Percentiles rank a stretch among this genome's conserved stretches.
Conservation (phyloP, 2,113 vertebrate genomes). For the Bubo blakistoni region DNA sequence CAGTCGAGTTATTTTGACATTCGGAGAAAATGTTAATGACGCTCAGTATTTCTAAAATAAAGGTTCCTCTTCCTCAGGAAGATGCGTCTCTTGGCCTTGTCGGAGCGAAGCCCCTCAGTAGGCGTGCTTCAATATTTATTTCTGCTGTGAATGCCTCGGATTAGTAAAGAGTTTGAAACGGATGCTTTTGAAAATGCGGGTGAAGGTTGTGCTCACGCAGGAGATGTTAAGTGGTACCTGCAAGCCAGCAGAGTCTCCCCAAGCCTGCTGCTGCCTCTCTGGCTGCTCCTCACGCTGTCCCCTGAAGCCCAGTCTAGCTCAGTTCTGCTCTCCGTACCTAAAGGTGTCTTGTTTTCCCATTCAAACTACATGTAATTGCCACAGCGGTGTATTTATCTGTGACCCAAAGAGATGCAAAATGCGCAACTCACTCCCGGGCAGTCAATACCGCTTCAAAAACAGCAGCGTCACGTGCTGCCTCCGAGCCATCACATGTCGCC, state of each 20-base stretch:
- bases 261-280: neutral
- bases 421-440: too few relatives aligned
- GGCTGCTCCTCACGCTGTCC: neutral
- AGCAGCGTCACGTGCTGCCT: fast-evolving
- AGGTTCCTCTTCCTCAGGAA: neutral
- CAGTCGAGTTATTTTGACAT: neutral
- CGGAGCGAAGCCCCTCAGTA: neutral
- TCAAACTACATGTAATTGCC: neutral
- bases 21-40: neutral
- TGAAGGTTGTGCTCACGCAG: neutral
- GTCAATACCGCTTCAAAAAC: neutral
- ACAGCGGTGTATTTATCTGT: neutral
- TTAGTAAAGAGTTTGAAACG: neutral
- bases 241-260: neutral
- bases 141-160: neutral
- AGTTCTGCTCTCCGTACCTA: neutral
- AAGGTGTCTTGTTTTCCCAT: neutral
- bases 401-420: neutral
- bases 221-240: neutral
- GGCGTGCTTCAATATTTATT: fast-evolving
- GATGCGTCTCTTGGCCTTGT: fast-evolving
- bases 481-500: neutral
- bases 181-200: fast-evolving
- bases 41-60: neutral
- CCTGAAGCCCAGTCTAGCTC: neutral